Evolutionary conservation across 2,113 vertebrate genomes (phyloP).

Genomic region (Lamprotornis superbus): DNA sequence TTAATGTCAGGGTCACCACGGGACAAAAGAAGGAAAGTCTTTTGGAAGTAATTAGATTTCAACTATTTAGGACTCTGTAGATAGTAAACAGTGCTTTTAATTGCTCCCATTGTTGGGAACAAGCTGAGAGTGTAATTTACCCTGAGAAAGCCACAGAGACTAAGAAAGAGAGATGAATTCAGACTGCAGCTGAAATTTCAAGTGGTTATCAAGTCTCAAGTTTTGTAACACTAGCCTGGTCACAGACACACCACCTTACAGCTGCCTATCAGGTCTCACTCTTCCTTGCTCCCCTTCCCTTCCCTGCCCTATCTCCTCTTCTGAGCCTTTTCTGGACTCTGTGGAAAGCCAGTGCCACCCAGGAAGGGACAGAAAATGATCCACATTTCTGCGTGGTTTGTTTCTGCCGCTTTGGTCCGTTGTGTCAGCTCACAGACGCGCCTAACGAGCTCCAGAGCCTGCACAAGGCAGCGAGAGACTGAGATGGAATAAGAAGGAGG

Average conservation of each 20-base stretch:
- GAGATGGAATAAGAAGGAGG: not conserved
- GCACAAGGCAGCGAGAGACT: fast-evolving
- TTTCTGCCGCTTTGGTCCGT: not conserved
- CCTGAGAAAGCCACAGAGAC: not conserved
- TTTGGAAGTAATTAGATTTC: constrained; percentile 64
- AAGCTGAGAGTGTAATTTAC: not conserved
- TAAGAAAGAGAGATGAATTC: not conserved
- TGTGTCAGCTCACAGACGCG: not conserved
- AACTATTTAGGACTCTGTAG: constrained; percentile 17
- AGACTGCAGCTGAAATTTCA: constrained; percentile 32
- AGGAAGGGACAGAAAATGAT: not conserved
- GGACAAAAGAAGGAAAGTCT: constrained; percentile 61
- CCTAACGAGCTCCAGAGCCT: not conserved
- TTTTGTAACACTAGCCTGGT: not conserved
- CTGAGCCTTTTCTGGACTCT: not conserved
- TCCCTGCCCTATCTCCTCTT: not conserved
- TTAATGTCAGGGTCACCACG: constrained; percentile 40
- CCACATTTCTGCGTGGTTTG: not conserved
- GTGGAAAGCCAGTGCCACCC: not conserved
- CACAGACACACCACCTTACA: not conserved
- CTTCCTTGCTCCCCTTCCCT: not conserved
- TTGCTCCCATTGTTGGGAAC: constrained; percentile 48
- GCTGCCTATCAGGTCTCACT: not conserved
- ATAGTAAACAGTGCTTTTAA: constrained; percentile 52
- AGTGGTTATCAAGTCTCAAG: not conserved